These are phyloP conservation scores for Pleuronectes platessa DNA, from an alignment of 2,113 vertebrate genomes.

Conservation along the genomic window DNA sequence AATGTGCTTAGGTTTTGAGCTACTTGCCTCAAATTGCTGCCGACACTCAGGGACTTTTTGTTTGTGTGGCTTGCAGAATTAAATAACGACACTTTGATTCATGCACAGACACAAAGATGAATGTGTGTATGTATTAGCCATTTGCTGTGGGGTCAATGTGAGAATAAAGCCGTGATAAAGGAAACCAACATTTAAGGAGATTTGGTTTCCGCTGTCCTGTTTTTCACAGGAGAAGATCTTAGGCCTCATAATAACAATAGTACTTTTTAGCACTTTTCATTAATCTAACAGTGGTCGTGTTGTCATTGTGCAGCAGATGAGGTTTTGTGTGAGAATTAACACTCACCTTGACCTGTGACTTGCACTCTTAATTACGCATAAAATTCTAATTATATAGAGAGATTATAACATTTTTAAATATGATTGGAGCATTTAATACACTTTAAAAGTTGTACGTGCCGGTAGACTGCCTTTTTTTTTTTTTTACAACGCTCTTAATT, in stretches of 20 bases:
- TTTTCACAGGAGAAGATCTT: slow-evolving; percentile 53
- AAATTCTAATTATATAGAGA: slow-evolving; percentile 86
- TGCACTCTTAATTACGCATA: slow-evolving; percentile 81
- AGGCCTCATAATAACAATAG: slow-evolving; percentile 60
- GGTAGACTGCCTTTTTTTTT: slow-evolving; percentile 73
- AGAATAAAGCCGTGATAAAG: neutral
- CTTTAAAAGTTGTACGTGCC: slow-evolving; percentile 86
- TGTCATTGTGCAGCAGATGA: slow-evolving; percentile 76
- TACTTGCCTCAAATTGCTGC: neutral
- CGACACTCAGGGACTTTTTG: neutral
- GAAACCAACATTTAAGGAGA: neutral
- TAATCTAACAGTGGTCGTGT: slow-evolving; percentile 66
- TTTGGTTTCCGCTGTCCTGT: slow-evolving; percentile 46
- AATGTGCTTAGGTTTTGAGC: neutral
- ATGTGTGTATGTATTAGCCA: neutral
- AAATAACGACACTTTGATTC: neutral
- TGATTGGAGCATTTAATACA: slow-evolving; percentile 88
- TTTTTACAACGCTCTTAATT: slow-evolving; percentile 82
- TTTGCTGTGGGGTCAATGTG: neutral
- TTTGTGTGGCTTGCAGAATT: neutral
- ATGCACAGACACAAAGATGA: neutral
- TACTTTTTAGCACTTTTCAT: slow-evolving; percentile 69
- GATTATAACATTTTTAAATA: slow-evolving; percentile 85
- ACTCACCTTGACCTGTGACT: slow-evolving; percentile 85
- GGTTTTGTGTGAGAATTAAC: slow-evolving; percentile 79